Base-by-base conservation (phyloP, 2,113 vertebrate genomes). In the Podilymbus podiceps region DNA sequence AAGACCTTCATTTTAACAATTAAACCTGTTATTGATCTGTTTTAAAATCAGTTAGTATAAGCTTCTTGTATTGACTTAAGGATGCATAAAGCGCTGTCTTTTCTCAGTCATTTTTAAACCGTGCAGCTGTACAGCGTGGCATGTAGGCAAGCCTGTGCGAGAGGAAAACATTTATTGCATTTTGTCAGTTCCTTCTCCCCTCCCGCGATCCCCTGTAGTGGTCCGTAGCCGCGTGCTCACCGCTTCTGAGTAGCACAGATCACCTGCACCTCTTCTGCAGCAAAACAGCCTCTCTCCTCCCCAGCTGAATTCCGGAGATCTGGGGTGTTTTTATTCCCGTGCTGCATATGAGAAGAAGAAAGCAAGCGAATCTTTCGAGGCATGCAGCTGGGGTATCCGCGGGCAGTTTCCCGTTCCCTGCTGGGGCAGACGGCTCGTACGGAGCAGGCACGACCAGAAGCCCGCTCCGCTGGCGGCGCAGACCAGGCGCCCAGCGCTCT, bases 121-220 rank as follows among this genome's bases (percentile, higher is more conserved):
- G 42, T n/a, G 31, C 15, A 33, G 40, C 33, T 75, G 52, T 49
- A 53, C 31, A 85, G 20, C 38, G 72, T 38, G 2, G 4, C 38
- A 59, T 0, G 1, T 12, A 85, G 69, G 40, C 20, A 15, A 72
- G 44, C 15, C 23, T 56, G 27, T 42, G 56, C 46, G 56, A 64
- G 40, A 85, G 60, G 35, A 52, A 85, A 75, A 44, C 49, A 38
- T 92, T 81, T 67, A 31, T 60, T 59, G 23, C 0, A n/a, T n/a
- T n/a, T n/a, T n/a, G n/a, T 63, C 67, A 19, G n/a, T 44, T 67
- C 28, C 62, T 97, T 95, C 67, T 74, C 73, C 85, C n/a, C 52
- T 85, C 84, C 80, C 82, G 55, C 47, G 56, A 89, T 69, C 33
- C 96, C 97, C 91, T 77, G 97, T 97, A 96, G 97, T 53, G 97